Conservation (phyloP, 1,140 invertebrate genomes). For the Drosophila pectinifera region DNA sequence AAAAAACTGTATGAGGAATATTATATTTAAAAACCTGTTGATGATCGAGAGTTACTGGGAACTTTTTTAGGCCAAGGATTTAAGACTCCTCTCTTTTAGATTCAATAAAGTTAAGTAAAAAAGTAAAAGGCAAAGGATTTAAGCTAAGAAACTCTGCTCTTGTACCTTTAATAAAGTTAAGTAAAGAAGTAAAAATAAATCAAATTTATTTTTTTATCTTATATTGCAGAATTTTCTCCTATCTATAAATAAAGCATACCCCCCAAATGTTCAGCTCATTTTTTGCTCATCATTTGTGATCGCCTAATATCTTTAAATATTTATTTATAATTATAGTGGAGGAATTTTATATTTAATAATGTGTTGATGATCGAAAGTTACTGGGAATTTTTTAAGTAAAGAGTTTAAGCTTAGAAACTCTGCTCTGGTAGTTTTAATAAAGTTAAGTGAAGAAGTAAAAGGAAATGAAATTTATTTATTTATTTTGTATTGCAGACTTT, state of each 20-base stretch:
- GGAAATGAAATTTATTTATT: background rate
- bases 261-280: too few relatives aligned
- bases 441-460: too few relatives aligned
- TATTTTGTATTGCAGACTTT: background rate
- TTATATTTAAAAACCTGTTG: constrained; percentile 19
- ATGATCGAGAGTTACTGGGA: constrained; percentile 1
- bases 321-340: constrained; percentile 63
- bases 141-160: background rate
- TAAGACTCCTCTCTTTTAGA: too few relatives aligned
- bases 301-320: constrained; percentile 19
- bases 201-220: background rate
- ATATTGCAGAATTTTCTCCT: background rate
- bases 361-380: too few relatives aligned
- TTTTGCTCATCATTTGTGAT: background rate
- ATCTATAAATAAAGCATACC: background rate
- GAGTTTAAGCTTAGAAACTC: too few relatives aligned
- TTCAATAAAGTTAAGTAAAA: background rate
- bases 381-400: too few relatives aligned
- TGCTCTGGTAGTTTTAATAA: too few relatives aligned
- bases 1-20: background rate
- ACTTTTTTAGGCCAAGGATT: background rate
- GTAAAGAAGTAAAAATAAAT: too few relatives aligned
- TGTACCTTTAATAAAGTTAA: too few relatives aligned
- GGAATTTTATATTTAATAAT: too few relatives aligned
- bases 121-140: background rate